phyloP scores from a whole-genome alignment of 2,797 vertebrate species.

The Schizothorax lantsangensis region DNA sequence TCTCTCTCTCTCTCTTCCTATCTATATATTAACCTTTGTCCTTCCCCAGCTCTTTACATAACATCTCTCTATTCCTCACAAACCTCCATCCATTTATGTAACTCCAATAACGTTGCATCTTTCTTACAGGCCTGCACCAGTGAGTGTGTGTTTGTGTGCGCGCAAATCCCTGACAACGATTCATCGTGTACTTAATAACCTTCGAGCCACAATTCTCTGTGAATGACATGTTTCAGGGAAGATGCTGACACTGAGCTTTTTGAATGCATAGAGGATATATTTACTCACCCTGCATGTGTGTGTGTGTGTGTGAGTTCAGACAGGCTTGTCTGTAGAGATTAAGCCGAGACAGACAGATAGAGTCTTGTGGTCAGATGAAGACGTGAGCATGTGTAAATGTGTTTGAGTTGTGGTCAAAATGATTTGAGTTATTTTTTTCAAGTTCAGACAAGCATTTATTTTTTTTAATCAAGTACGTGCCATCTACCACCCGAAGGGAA shows the following conservation, averaged over 20 bases:
- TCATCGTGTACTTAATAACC: constrained; percentile 41
- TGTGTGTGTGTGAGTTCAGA: constrained; percentile 52
- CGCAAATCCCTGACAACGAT: constrained; percentile 35
- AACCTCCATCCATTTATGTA: constrained; percentile 76
- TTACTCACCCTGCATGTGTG: constrained; percentile 56
- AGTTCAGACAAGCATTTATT: constrained; percentile 44
- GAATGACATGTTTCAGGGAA: constrained; percentile 50
- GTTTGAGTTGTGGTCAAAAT: constrained; percentile 45
- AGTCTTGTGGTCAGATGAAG: constrained; percentile 35
- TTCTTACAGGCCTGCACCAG: constrained; percentile 37
- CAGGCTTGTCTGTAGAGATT: constrained; percentile 40
- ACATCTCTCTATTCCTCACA: constrained; percentile 71
- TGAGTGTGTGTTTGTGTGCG: not conserved
- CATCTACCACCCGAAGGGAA: constrained; percentile 27
- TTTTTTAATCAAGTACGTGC: constrained; percentile 29
- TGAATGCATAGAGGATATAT: constrained; percentile 46
- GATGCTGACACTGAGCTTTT: constrained; percentile 56
- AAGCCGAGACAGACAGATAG: constrained; percentile 51
- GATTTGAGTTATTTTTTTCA: not conserved
- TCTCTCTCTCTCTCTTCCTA: constrained; percentile 52
- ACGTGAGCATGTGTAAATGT: not conserved
- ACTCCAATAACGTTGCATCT: constrained; percentile 69
- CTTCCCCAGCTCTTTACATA: constrained; percentile 78
- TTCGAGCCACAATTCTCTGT: constrained; percentile 39
- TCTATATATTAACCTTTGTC: constrained; percentile 82